Evolutionary conservation across 2,113 vertebrate genomes (phyloP).

Genomic region (Todiramphus chloris): DNA sequence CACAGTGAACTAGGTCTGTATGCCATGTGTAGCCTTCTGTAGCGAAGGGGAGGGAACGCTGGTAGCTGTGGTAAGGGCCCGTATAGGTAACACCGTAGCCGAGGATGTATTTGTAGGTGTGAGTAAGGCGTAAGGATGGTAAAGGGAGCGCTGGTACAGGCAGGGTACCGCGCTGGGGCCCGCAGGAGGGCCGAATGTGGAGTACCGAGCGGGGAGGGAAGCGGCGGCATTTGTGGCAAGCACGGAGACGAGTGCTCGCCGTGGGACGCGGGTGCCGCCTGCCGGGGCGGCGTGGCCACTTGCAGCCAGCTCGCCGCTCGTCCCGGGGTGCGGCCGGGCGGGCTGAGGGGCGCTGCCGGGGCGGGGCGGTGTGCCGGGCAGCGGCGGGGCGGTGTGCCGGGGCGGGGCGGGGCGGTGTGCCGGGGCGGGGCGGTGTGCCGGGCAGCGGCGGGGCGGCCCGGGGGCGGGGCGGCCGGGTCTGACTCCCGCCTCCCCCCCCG

Average conservation of each 20-base stretch:
- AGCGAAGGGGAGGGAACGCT: rapidly evolving
- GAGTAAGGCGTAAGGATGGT: not conserved
- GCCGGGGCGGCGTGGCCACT: not conserved
- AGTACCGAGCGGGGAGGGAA: not conserved
- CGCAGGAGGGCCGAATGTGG: rapidly evolving
- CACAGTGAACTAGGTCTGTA: not conserved
- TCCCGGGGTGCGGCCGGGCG: not conserved
- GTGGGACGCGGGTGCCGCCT: not conserved
- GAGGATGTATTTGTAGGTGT: not conserved
- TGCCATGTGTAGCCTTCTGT: not conserved
- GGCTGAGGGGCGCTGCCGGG: too few relatives aligned
- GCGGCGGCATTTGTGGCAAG: not conserved
- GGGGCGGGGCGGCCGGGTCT: not conserved
- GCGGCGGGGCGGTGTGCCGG: too few relatives aligned
- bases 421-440: not conserved
- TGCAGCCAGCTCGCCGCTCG: not conserved
- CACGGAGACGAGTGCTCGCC: not conserved
- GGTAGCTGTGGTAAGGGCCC: not conserved
- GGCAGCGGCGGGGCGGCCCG: not conserved
- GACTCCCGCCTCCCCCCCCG: not conserved
- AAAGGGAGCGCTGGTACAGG: not conserved
- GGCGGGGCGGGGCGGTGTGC: not conserved
- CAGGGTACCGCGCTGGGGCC: not conserved
- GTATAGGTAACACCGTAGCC: rapidly evolving
- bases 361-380: too few relatives aligned